Conservation (phyloP, 1,140 invertebrate genomes). For the Drosophila tsacasi region DNA sequence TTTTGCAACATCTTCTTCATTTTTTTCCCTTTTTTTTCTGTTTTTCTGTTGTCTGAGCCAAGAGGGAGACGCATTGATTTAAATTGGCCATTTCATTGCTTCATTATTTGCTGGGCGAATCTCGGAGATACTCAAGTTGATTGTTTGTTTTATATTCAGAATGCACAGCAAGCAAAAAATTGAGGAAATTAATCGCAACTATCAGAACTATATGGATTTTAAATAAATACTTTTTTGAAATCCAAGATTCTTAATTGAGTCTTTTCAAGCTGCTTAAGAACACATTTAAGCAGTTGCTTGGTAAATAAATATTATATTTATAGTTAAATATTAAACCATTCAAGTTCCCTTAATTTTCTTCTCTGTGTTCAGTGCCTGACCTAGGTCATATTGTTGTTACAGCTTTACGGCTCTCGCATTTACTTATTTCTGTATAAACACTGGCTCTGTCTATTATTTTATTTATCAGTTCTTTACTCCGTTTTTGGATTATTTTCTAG, state of each 20-base stretch:
- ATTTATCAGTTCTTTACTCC: constrained; percentile 39
- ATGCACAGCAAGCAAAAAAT: neutral
- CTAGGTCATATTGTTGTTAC: constrained; percentile 15
- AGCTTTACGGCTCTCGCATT: constrained; percentile 25
- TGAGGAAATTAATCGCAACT: neutral
- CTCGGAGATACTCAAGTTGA: constrained; percentile 56
- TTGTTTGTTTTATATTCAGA: constrained; percentile 54
- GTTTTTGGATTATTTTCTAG: constrained; percentile 8
- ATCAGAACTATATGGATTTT: neutral
- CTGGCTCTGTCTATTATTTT: constrained; percentile 8
- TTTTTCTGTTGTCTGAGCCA: constrained; percentile 27
- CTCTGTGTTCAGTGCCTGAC: neutral
- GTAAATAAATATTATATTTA: no score
- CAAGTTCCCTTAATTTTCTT: neutral
- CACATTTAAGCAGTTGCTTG: no score
- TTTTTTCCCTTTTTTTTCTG: constrained; percentile 2
- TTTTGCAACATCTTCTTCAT: constrained; percentile 20
- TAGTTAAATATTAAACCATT: neutral
- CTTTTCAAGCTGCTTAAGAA: no score
- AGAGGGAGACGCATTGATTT: constrained; percentile 62
- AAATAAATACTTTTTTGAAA: neutral
- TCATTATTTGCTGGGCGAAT: constrained; percentile 59
- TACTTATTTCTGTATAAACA: constrained; percentile 42
- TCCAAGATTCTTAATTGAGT: neutral
- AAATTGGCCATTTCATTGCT: constrained; percentile 76